A percentile compares a stretch with the other conserved stretches of the same genome.
Evolutionary conservation across 2,113 vertebrate species (phyloP).

Genomic region (Charadrius vociferus): DNA sequence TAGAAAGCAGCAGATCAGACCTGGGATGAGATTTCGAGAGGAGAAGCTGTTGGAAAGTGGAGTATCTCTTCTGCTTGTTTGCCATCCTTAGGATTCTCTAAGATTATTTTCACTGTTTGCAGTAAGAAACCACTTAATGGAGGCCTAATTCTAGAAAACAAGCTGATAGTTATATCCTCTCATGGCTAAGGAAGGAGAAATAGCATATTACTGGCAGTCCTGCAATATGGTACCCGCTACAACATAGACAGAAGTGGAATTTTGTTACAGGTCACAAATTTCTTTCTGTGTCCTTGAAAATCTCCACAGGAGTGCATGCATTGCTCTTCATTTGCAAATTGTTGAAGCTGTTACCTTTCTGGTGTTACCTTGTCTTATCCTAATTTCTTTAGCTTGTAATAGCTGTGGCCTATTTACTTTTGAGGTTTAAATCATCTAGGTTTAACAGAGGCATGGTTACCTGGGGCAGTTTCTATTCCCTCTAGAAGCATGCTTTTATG

Average conservation of each 20-base stretch:
- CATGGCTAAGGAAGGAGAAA: not conserved
- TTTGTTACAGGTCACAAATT: not conserved
- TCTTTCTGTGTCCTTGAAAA: slow-evolving; percentile 10
- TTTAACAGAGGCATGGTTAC: slow-evolving; percentile 17
- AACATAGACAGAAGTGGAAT: not conserved
- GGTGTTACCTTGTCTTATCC: slow-evolving; percentile 22
- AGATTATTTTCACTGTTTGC: not conserved
- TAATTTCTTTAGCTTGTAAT: slow-evolving; percentile 44
- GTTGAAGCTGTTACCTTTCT: not conserved
- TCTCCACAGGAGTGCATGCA: not conserved
- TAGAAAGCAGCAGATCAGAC: not conserved
- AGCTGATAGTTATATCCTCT: not conserved
- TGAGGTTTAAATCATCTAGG: slow-evolving; percentile 17
- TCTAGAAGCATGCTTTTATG: not conserved
- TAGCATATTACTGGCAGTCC: not conserved
- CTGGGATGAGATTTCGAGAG: not conserved
- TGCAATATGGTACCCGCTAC: not conserved
- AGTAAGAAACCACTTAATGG: not conserved
- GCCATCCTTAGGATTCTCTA: not conserved
- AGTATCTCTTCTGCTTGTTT: not conserved
- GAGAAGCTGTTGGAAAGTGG: not conserved
- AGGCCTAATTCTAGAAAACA: not conserved
- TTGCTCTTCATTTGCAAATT: not conserved
- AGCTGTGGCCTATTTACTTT: slow-evolving; percentile 43
- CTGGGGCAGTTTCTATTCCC: slow-evolving; percentile 50